Evolutionary conservation across 2,888 invertebrate genomes (phyloP).

Genomic region (Lepidonotus clava): DNA sequence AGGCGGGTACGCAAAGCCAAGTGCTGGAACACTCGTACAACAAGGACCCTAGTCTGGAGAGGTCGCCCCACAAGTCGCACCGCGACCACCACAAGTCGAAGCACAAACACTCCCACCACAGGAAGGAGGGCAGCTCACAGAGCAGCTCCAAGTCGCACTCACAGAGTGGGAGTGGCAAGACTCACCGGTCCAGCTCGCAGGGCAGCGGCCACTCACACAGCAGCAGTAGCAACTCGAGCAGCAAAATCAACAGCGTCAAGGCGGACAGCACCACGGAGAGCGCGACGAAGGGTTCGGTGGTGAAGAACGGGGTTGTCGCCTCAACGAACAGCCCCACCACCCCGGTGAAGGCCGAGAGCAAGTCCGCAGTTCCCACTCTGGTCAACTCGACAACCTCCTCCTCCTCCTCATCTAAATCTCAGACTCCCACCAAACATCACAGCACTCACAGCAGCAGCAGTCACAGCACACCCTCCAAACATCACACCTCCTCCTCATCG

Average conservation of each 20-base stretch:
- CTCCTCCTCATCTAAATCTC: conserved; percentile 47
- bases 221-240: conserved; percentile 50
- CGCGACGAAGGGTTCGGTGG: neutral
- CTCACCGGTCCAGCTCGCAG: neutral
- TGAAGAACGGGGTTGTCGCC: neutral
- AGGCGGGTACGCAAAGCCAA: neutral
- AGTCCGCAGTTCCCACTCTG: neutral
- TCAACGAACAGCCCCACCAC: neutral
- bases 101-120: conserved; percentile 26
- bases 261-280: neutral
- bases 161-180: neutral
- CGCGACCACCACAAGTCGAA: conserved; percentile 57
- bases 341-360: neutral
- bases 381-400: neutral
- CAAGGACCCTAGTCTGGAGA: conserved; percentile 53
- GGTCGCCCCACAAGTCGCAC: conserved; percentile 38
- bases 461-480: conserved; percentile 36
- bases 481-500: neutral
- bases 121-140: neutral
- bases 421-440: conserved; percentile 54
- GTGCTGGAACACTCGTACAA: conserved; percentile 55
- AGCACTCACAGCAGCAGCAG: conserved; percentile 44
- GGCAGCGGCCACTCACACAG: conserved; percentile 51
- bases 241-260: neutral
- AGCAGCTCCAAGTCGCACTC: neutral